Evolutionary conservation across 2,888 invertebrate genomes (phyloP).

Genomic region (Hoplodrina blanda): DNA sequence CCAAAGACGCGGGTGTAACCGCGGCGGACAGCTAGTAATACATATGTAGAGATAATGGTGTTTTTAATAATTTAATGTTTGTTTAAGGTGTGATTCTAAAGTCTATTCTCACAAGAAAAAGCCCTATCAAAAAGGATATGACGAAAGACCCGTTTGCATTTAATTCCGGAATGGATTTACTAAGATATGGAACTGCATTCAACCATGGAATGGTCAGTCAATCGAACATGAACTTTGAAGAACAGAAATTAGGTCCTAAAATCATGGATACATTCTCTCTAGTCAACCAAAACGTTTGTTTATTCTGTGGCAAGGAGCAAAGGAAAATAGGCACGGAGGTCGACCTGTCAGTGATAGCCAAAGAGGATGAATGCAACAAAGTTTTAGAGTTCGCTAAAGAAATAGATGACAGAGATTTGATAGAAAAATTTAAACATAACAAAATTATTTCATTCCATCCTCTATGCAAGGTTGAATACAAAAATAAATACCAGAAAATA

Average conservation of each 20-base stretch:
- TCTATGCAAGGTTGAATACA: conserved; percentile 28
- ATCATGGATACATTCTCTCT: not conserved
- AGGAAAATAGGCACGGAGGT: conserved; percentile 23
- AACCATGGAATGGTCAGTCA: not conserved
- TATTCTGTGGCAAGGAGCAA: conserved; percentile 28
- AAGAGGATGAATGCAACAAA: not conserved
- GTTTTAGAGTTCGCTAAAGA: conserved; percentile 13
- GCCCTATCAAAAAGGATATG: conserved; percentile 38
- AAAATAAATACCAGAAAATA: conserved; percentile 33
- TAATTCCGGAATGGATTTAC: conserved; percentile 27
- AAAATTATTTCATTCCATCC: conserved; percentile 3
- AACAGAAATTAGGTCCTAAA: conserved; percentile 6
- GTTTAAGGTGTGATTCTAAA: conserved; percentile 21
- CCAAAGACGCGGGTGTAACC: no score
- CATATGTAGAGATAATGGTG: no score
- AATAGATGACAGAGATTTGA: conserved; percentile 9
- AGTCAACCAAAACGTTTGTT: conserved; percentile 1
- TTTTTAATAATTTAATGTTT: no score
- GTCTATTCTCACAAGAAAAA: conserved; percentile 43
- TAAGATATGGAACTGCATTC: conserved; percentile 18
- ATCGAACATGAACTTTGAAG: not conserved
- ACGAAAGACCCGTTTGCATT: conserved; percentile 17
- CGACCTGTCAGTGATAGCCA: not conserved
- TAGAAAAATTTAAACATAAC: conserved; percentile 1
- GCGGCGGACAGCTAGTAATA: no score